These are phyloP conservation scores for Achlya flavicornis DNA, from an alignment of 2,888 invertebrate genomes.

Conservation along the genomic window DNA sequence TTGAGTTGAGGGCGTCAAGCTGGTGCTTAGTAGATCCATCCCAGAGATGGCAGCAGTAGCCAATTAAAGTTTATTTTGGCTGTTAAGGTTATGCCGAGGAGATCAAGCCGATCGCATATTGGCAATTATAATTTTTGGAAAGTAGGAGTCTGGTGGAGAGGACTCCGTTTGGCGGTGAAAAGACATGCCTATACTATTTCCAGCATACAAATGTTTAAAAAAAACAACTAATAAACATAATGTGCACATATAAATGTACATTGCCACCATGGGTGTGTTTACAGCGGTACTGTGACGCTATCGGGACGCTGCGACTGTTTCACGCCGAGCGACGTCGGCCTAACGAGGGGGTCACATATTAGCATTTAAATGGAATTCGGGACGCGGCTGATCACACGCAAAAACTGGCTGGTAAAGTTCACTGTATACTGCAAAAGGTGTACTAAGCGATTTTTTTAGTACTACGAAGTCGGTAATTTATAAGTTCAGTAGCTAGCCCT, in stretches of 20 bases:
- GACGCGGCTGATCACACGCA: constrained; percentile 22
- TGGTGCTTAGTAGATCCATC: no score
- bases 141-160: no score
- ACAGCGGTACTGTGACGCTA: constrained; percentile 33
- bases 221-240: neutral
- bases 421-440: neutral
- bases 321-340: neutral
- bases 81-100: no score
- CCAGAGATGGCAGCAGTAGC: no score
- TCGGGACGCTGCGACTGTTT: constrained; percentile 24
- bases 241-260: neutral
- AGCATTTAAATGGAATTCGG: constrained; percentile 58
- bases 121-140: no score
- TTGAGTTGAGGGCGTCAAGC: no score
- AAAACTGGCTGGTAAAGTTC: constrained; percentile 8
- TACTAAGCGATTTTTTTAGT: neutral
- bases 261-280: constrained; percentile 27
- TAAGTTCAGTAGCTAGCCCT: no score
- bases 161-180: no score
- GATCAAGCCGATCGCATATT: no score
- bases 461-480: no score
- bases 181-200: no score
- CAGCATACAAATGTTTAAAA: neutral
- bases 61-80: no score
- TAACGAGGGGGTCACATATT: constrained; percentile 51